Base-by-base conservation (phyloP, 2,113 vertebrate genomes). In the Geococcyx californianus region DNA sequence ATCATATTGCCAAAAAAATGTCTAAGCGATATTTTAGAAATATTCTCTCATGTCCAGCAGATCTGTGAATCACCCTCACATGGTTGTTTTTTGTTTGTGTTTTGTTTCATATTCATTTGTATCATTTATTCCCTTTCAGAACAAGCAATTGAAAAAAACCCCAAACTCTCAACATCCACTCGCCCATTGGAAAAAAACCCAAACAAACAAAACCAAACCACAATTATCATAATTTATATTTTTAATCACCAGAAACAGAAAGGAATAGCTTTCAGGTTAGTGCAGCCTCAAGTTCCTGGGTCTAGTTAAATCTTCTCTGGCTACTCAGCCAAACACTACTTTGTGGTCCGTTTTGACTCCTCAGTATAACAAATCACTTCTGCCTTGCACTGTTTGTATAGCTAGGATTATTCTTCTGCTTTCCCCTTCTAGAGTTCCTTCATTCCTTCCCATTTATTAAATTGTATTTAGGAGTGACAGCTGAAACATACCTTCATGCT, bases 271-370 rank as follows among this genome's bases (percentile, higher is more conserved):
- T 49, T 29, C 20, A 44, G 33, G 19, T 45, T 70, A 21, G 8
- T 45, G 42, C 14, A 45, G 47, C 14, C 19, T 68, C 23, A 17
- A 7, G 13, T 24, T 68, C 18, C 49, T 54, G 11, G 34, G 31
- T 25, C 23, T 69, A 40, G 24, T 60, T 40, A 72, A 83, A 23
- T 8, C 16, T 3, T 29, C 17, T 21, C 2, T 11, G 28, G 13
- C 34, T 13, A 1, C 20, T 59, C 1, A 0, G 20, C 40, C 45
- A 44, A 75, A 10, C 0, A 1, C 7, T 6, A 3, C 15, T 66
- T 45, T n/a, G 33, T 7, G 7, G 4, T 54, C 60, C 9, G 1
- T 59, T 84, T 82, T 64, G 40, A 8, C 11, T 80, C 59, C 21
- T 89, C 9, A 1, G 29, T 52, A 1, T 20, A 20, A 16, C 12